These are phyloP conservation scores for Sarcophaga subvicina DNA, from an alignment of 2,888 invertebrate genomes.

Conservation along the genomic window DNA sequence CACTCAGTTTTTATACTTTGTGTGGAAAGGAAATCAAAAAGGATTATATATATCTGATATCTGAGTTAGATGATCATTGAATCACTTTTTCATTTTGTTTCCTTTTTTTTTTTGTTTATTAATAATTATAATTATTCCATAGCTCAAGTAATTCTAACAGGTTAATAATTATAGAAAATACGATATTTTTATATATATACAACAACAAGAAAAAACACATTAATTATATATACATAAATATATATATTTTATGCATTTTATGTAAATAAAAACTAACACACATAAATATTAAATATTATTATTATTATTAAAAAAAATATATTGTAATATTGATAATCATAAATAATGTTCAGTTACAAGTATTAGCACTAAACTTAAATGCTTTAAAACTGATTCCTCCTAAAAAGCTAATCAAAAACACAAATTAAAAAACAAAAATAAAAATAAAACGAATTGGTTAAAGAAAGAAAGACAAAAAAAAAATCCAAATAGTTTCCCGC, in stretches of 20 bases:
- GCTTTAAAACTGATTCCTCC: slow-evolving; percentile 42
- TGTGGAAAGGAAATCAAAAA: neutral
- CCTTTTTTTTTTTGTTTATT: slow-evolving; percentile 33
- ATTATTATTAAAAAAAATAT: neutral
- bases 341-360: slow-evolving; percentile 25
- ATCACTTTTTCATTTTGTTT: slow-evolving; percentile 29
- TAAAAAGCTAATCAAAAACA: slow-evolving; percentile 47
- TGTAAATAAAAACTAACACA: slow-evolving; percentile 62
- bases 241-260: slow-evolving; percentile 64
- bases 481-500: slow-evolving; percentile 47
- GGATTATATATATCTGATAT: neutral
- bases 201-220: slow-evolving; percentile 19
- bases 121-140: slow-evolving; percentile 63
- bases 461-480: slow-evolving; percentile 17
- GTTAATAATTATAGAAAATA: slow-evolving; percentile 64
- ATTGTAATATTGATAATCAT: neutral
- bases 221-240: slow-evolving; percentile 25
- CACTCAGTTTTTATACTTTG: slow-evolving; percentile 23
- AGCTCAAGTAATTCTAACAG: slow-evolving; percentile 69
- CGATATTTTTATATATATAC: slow-evolving; percentile 68
- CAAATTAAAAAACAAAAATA: slow-evolving; percentile 1
- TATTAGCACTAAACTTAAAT: slow-evolving; percentile 20
- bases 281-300: slow-evolving; percentile 6
- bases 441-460: slow-evolving; percentile 5
- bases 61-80: slow-evolving; percentile 17